These are phyloP conservation scores for Ischnus inquisitorius DNA, from an alignment of 2,888 invertebrate species.

Conservation along the genomic window DNA sequence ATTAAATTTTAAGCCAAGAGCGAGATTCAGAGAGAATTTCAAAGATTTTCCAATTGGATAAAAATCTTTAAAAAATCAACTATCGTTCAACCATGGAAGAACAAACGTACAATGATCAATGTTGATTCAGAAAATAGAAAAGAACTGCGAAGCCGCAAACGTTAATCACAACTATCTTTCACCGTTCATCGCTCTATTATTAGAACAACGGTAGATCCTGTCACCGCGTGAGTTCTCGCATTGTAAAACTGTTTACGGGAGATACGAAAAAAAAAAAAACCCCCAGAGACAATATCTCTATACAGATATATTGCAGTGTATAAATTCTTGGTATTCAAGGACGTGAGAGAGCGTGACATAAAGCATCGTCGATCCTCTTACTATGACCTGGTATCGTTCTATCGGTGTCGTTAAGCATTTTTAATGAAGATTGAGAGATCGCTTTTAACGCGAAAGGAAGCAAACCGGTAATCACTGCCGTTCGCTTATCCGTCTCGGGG, in stretches of 20 bases:
- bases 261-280: conserved; percentile 5
- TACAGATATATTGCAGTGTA: not conserved
- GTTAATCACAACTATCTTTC: conserved; percentile 20
- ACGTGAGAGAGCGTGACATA: conserved; percentile 35
- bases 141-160: not conserved
- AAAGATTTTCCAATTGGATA: too few species aligned
- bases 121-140: not conserved
- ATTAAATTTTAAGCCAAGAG: too few species aligned
- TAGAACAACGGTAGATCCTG: conserved; percentile 40
- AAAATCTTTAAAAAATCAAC: not conserved
- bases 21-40: too few species aligned
- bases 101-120: not conserved
- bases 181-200: conserved; percentile 47
- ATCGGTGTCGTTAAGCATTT: conserved; percentile 41
- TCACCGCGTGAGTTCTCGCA: conserved; percentile 30
- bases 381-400: conserved; percentile 51
- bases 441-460: conserved; percentile 24
- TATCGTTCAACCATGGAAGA: too few species aligned
- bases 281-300: not conserved
- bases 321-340: conserved; percentile 40
- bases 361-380: conserved; percentile 56
- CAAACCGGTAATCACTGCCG: conserved; percentile 10
- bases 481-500: conserved; percentile 7
- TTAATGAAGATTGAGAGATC: conserved; percentile 53
- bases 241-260: conserved; percentile 28